phyloP scores from a whole-genome alignment of 2,113 vertebrate genomes.

The Myrmophylax atrothorax region DNA sequence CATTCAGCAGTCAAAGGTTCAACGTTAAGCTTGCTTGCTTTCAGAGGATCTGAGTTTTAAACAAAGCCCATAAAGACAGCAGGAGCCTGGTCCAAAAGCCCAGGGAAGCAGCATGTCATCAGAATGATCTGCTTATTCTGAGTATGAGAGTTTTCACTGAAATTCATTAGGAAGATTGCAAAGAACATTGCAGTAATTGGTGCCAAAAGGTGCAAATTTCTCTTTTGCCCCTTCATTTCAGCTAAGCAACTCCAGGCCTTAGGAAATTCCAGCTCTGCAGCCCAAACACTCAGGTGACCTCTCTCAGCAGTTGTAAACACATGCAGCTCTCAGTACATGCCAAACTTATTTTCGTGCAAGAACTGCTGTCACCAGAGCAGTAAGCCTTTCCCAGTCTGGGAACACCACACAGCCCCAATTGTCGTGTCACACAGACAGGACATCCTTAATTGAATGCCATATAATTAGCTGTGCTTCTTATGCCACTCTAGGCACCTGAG shows the following conservation, averaged over 20 bases:
- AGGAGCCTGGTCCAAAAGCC: neutral
- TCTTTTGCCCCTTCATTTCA: neutral
- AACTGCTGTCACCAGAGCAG: neutral
- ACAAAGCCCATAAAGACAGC: neutral
- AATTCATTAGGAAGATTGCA: neutral
- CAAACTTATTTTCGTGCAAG: neutral
- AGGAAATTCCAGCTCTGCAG: neutral
- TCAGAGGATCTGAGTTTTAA: neutral
- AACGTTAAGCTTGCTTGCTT: neutral
- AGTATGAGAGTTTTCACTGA: neutral
- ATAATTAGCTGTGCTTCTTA: neutral
- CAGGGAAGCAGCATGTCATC: neutral
- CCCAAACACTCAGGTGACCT: neutral
- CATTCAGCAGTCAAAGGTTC: conserved; percentile 8
- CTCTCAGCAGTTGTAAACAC: neutral
- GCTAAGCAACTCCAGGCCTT: neutral
- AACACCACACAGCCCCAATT: neutral
- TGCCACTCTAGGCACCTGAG: neutral
- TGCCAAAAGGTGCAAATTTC: neutral
- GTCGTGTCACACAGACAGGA: neutral
- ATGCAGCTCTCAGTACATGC: neutral
- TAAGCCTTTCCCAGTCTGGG: neutral
- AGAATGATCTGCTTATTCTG: neutral
- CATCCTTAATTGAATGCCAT: neutral
- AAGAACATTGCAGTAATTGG: neutral